phyloP scores from a whole-genome alignment of 1,140 invertebrate species.

The Zaprionus tsacasi region DNA sequence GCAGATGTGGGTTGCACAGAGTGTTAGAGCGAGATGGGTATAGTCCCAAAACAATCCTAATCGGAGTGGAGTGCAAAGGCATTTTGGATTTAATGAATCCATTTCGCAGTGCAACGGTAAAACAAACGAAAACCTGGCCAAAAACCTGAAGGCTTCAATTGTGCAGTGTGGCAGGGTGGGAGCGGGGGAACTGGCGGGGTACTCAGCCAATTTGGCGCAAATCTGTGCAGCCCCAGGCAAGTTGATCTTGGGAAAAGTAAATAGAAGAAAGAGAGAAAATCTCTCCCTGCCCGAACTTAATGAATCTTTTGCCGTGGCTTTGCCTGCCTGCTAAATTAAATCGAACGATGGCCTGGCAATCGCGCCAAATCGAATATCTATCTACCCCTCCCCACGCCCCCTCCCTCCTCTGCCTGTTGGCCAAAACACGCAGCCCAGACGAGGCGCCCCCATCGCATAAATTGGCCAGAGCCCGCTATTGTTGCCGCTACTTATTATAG shows the following conservation, averaged over 20 bases:
- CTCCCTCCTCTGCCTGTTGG: neutral
- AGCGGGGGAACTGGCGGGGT: neutral
- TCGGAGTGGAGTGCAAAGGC: neutral
- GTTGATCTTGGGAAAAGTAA: constrained; percentile 81
- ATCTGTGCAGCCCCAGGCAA: constrained; percentile 48
- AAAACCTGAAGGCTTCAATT: constrained; percentile 35
- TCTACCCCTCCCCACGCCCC: neutral
- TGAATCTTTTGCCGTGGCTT: constrained; percentile 61
- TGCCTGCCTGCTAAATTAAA: constrained; percentile 67
- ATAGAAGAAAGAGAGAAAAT: constrained; percentile 50
- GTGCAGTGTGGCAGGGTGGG: constrained; percentile 6
- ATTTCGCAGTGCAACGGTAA: constrained; percentile 57
- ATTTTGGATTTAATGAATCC: constrained; percentile 73
- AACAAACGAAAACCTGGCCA: constrained; percentile 12
- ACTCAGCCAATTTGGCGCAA: constrained; percentile 67
- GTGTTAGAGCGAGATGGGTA: neutral
- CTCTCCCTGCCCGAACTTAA: constrained; percentile 57
- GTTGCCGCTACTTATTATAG: constrained; percentile 74
- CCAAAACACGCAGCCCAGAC: constrained; percentile 62
- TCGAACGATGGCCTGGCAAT: constrained; percentile 55
- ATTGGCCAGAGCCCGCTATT: constrained; percentile 39
- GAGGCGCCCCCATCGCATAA: constrained; percentile 35
- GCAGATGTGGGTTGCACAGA: constrained; percentile 30
- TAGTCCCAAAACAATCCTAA: constrained; percentile 37
- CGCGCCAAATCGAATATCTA: constrained; percentile 69